Evolutionary conservation across 2,113 vertebrate species (phyloP).

Genomic region (Leucoraja erinaceus): DNA sequence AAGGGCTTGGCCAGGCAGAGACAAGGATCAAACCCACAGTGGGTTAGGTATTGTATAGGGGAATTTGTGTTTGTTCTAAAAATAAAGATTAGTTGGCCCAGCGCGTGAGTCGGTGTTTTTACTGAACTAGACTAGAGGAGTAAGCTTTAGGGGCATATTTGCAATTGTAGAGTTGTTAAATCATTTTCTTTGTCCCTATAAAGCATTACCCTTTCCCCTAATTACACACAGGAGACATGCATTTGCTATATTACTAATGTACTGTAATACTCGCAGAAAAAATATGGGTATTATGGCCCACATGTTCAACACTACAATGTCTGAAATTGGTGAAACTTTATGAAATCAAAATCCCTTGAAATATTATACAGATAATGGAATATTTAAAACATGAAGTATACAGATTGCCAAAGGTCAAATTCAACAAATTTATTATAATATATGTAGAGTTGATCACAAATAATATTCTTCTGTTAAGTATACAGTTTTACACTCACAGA

Average conservation of each 20-base stretch:
- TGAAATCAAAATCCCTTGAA: neutral
- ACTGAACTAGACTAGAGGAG: too few relatives aligned
- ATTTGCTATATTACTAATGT: neutral
- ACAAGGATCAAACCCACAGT: too few relatives aligned
- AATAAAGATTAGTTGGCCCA: too few relatives aligned
- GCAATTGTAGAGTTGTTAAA: neutral
- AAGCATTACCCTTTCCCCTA: conserved; percentile 24
- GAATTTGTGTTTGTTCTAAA: too few relatives aligned
- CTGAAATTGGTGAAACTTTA: neutral
- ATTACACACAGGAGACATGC: neutral
- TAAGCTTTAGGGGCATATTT: too few relatives aligned
- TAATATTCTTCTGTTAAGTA: neutral
- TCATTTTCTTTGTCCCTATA: neutral
- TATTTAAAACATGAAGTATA: neutral
- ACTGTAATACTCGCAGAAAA: neutral
- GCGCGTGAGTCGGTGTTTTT: too few relatives aligned
- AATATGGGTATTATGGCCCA: neutral
- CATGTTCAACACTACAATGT: neutral
- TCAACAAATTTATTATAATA: neutral
- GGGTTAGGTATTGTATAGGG: too few relatives aligned
- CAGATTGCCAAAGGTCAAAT: conserved; percentile 18
- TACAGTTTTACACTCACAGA: neutral
- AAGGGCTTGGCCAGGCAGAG: too few relatives aligned
- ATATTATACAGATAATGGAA: neutral
- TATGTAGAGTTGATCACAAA: neutral